Evolutionary conservation across 2,797 vertebrate genomes (phyloP), one percentile per base, ranked within the genome.

Genomic region (Todus mexicanus): DNA sequence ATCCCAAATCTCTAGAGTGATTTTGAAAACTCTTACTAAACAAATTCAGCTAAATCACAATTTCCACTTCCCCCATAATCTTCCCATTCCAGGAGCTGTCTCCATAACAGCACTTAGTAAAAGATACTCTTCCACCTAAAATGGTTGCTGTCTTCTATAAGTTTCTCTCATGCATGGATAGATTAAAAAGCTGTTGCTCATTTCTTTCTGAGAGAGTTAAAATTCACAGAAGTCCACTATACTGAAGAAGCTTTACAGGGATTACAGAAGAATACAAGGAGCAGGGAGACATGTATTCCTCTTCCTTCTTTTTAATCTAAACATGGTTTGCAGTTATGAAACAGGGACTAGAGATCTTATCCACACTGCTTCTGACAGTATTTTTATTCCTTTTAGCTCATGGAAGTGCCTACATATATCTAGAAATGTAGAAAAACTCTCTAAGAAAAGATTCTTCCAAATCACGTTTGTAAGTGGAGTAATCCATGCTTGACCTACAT

Each of bases 401-500:
- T 78, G 40, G 73, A 70, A 78, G 83, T 56, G 56, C 43, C 66
- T 91, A 63, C 48, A 31, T 45, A 51, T 48, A 91, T 54, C 54
- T 84, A 59, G 73, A 94, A 95, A 88, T 12, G 56, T 63, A 88
- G 66, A 79, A 59, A 91, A 96, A 54, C 77, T 91, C 84, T 78
- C 80, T 64, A 77, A 81, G 61, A 90, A 74, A 53, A 86, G 33
- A 70, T 63, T 84, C 51, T 81, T 90, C 77, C 51, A 88, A 86
- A 91, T 76, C 85, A 92, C 6, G 0, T 94, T 84, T 88, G 59
- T 63, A 92, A 87, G 51, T 88, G 29, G 88, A 94, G 40, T 73
- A 90, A 91, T 92, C 91, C 90, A 79, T 84, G 70, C 73, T 92
- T 96, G 94, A 91, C 96, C 94, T 96, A 96, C 60, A 86, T 96